Evolutionary conservation across 2,888 invertebrate species (phyloP), one percentile per base, ranked within the genome.

Genomic region (Sipha maydis): DNA sequence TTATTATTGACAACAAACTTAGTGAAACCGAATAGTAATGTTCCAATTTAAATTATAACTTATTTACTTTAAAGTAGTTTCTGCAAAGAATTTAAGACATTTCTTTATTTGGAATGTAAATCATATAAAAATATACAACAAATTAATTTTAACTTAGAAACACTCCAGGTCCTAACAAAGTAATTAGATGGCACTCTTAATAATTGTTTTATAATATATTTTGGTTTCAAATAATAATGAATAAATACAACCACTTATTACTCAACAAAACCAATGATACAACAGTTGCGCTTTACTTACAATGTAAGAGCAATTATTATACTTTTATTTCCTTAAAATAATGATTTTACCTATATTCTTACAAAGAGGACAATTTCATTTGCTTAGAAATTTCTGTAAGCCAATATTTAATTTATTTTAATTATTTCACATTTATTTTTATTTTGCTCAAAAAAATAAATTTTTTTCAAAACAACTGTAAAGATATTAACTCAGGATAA

Each of bases 401-500:
- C 28, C 61, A 41, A 61, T 8, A 76, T 84, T 38, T 61, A 75
- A 61, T 61, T 28, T 28, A 76, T 21, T 17, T 75, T 31, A 38
- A 38, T 14, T 3, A 71, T 17, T 71, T 17, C 1, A 14, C 11
- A 25, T 69, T 69, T 11, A 69, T 69, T 69, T 25, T 25, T 69
- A 69, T 69, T n/a, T 28, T 11, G 7, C 3, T 69, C 0, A 9
- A 69, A 69, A 69, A 9, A 28, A 38, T 34, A n/a, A 73, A 56
- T 76, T 56, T 31, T 48, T 48, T 82, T 48, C 71, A 48, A 11
- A 31, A 38, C n/a, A 17, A 11, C 31, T 4, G 31, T 31, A 78
- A 77, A 48, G 25, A 31, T 61, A 85, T 25, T 5, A 78, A 76
- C 79, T 79, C n/a, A 79, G 85, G 71, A 85, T 71, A 79, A 28